Base-by-base conservation (phyloP, 2,113 vertebrate species). In the Lamprologus lemairii region DNA sequence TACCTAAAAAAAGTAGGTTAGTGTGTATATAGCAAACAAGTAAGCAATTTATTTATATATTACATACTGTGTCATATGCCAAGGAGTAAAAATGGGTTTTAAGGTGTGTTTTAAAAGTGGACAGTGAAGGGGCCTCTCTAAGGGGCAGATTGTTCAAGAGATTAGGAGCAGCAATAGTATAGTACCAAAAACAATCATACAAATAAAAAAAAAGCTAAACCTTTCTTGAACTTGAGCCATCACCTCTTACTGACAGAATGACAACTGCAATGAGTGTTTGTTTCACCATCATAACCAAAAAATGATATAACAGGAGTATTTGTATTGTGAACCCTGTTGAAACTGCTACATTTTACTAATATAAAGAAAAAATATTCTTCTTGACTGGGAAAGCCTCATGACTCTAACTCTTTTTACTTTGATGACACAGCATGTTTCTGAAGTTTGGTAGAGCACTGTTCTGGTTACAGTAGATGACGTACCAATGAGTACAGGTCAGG, bases 401-500 rank as follows among this genome's bases (percentile, higher is more conserved):
- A 17, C 7, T 6, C 11, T 16, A 45, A 21, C 17, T 57, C 7
- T 60, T 65, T 23, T 6, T 65, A 28, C 21, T 80, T 5, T 73
- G 26, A 60, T 19, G 51, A 35, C 57, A 81, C 1, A 42, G 23
- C 9, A 26, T n/a, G 26, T 31, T 51, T 51, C 73, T 31, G 16
- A 49, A n/a, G 16, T 49, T 19, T 49, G 23, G 42, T 49, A 49
- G 42, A 19, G 71, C 14, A 7, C 9, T 19, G 42, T 31, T 28
- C 2, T 78, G 26, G 16, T 28, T 28, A 16, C 16, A 78, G 26
- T 0, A 19, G 26, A 28, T 28, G 9, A 75, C 0, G 4, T 28
- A 78, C 26, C 42, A 31, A 31, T 28, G 45, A 78, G 26, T n/a
- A 8, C 16, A 23, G 51, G n/a, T 9, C 14, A 9, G 8, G 35